Evolutionary conservation across 1,140 invertebrate species (phyloP), one percentile per base, ranked within the genome.

Genomic region (Tribolium castaneum): DNA sequence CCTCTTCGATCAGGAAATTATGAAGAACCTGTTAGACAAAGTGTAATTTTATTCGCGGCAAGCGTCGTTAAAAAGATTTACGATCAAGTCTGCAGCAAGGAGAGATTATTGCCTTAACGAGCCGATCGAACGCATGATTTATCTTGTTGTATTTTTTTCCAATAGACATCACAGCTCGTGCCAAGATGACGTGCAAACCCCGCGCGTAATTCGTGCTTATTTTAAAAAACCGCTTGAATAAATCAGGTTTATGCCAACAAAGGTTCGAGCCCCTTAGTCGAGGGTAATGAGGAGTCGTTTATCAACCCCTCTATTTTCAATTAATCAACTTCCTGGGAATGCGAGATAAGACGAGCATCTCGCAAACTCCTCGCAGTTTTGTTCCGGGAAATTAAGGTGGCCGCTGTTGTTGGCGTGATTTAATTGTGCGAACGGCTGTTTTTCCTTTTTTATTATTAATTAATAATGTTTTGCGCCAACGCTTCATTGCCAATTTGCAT

Each of bases 291-390:
- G 59, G 59, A 66, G 59, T 66, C 59, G 59, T 66, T 66, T 66
- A 66, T 66, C 59, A 66, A 66, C 59, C 59, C 59, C 59, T 66
- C 59, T 66, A 66, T 66, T 66, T 66, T 66, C 59, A 66, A 66
- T 66, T 66, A 66, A 66, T 66, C 59, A 66, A 66, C 59, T 66
- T 66, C 59, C 59, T 66, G 59, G 59, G 59, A 66, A 66, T 66
- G 59, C 59, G 59, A 66, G 59, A 66, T 66, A 66, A 66, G 59
- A 66, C 59, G 59, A 66, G 59, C 25, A 66, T 66, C 59, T 34
- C 59, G 7, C n/a, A 25, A n/a, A 34, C 12, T 62, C 16, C 59
- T 35, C 25, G 7, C 25, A 66, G 59, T 66, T 66, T 66, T 66
- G 30, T 66, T 66, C 59, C 59, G 30, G 25, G 59, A 66, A 66